Evolutionary conservation across 2,888 invertebrate species (phyloP).

Genomic region (Adineta ricciae): DNA sequence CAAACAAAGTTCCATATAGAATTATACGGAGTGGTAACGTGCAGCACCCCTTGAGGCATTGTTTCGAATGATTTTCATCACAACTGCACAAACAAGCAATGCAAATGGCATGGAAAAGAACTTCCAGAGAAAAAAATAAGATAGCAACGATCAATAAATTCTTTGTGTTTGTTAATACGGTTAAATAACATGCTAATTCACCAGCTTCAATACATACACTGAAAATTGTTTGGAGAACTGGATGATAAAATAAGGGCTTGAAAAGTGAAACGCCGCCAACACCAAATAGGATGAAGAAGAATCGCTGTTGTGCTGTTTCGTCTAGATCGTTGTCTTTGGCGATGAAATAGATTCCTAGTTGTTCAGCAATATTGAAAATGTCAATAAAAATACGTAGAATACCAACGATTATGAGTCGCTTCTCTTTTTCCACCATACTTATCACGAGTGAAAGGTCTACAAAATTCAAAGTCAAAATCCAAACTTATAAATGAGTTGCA

Average conservation of each 20-base stretch:
- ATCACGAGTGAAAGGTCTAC: no score
- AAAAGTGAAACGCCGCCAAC: not conserved
- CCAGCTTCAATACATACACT: not conserved
- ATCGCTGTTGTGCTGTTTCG: not conserved
- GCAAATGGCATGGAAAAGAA: not conserved
- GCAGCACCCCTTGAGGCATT: not conserved
- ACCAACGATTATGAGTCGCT: not conserved
- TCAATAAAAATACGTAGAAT: not conserved
- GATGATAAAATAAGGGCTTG: not conserved
- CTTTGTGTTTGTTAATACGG: not conserved
- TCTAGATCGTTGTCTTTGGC: not conserved
- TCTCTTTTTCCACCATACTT: no score
- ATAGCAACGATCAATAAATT: not conserved
- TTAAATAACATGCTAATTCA: not conserved
- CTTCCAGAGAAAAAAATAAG: not conserved
- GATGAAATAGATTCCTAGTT: not conserved
- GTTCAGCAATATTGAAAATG: not conserved
- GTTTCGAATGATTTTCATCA: not conserved
- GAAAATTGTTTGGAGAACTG: not conserved
- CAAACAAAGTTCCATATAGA: not conserved
- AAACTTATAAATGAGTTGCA: no score
- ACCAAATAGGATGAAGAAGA: not conserved
- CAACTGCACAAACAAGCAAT: not conserved
- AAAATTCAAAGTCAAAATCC: no score
- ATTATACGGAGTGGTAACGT: not conserved